Percentiles rank a stretch among this genome's conserved stretches.
Evolutionary conservation across 2,797 vertebrate species (phyloP).

Genomic region (Decapterus maruadsi): DNA sequence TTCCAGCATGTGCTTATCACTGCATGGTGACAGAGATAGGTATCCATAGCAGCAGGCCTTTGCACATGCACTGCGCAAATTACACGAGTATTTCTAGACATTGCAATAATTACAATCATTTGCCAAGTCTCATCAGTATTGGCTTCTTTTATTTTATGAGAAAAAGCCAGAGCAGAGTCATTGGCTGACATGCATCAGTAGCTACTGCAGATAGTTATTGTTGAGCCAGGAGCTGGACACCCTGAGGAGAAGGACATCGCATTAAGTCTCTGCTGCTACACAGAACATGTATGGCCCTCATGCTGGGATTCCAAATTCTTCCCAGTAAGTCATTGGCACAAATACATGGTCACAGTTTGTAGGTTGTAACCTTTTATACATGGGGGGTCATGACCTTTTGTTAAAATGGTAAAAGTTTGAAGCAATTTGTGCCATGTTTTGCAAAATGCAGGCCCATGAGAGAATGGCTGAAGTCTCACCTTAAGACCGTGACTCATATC

Average conservation of each 20-base stretch:
- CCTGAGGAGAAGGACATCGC: conserved; percentile 5
- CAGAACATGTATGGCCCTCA: conserved; percentile 6
- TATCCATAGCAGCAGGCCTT: conserved; percentile 37
- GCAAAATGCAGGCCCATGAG: neutral
- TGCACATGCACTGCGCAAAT: neutral
- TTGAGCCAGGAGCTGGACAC: neutral
- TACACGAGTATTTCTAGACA: conserved; percentile 10
- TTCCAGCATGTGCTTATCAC: conserved; percentile 51
- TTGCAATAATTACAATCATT: conserved; percentile 10
- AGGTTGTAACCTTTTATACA: neutral
- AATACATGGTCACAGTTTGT: neutral
- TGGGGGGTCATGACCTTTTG: neutral
- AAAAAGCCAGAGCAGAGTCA: neutral
- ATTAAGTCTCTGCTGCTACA: conserved; percentile 15
- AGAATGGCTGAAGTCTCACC: neutral
- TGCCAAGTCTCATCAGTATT: neutral
- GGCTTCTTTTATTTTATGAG: neutral
- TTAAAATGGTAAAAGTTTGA: neutral
- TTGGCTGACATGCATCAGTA: neutral
- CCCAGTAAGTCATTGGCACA: neutral
- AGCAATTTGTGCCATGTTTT: neutral
- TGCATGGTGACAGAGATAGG: conserved; percentile 12
- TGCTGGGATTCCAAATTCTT: conserved; percentile 17
- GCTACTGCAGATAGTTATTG: conserved; percentile 5
- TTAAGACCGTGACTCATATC: neutral